Evolutionary conservation across 2,888 invertebrate species (phyloP).

Genomic region (Megalurothrips usitatus): DNA sequence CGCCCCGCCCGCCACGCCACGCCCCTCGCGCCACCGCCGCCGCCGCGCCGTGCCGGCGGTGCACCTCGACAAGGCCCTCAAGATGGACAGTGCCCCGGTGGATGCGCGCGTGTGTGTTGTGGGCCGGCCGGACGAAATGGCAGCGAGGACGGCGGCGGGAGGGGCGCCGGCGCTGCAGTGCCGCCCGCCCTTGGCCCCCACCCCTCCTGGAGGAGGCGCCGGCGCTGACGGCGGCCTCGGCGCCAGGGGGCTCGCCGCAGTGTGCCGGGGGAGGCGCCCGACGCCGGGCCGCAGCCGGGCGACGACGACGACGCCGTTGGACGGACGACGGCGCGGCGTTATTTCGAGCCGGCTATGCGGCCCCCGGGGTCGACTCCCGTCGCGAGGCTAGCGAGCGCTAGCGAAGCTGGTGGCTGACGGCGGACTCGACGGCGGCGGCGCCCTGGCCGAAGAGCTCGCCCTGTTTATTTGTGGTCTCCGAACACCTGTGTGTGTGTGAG

Average conservation of each 20-base stretch:
- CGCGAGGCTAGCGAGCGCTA: too few species aligned
- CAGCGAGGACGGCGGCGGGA: too few species aligned
- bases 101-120: too few species aligned
- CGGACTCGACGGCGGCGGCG: not conserved
- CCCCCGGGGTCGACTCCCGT: not conserved
- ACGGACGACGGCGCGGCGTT: too few species aligned
- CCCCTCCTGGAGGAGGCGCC: not conserved
- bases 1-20: not conserved
- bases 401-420: too few species aligned
- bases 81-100: too few species aligned
- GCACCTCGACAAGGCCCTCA: not conserved
- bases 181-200: not conserved
- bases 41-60: not conserved
- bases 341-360: not conserved
- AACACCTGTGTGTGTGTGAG: not conserved
- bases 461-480: constrained; percentile 2
- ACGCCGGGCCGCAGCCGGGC: too few species aligned
- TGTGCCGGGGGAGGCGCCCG: not conserved
- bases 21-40: not conserved
- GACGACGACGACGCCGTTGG: not conserved
- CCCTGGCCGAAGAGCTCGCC: not conserved
- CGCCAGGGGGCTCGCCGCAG: not conserved
- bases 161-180: not conserved
- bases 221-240: not conserved
- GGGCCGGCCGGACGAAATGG: too few species aligned